Evolutionary conservation across 2,113 vertebrate species (phyloP), one percentile per base, ranked within the genome.

Genomic region (mouse (Mus musculus)): DNA sequence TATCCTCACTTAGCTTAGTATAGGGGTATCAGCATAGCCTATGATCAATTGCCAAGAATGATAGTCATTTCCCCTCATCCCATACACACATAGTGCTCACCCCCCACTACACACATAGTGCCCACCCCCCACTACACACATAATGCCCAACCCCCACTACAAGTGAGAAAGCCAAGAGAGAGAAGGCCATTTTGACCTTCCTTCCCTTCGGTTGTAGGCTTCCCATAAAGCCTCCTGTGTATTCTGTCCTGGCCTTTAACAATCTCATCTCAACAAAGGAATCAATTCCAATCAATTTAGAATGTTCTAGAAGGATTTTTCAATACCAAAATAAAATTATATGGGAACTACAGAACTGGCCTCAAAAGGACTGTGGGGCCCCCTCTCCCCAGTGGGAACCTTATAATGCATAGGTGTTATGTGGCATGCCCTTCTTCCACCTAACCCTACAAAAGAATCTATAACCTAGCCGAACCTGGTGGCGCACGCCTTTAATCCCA

Each of bases 291-390:
- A 54, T 13, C 7, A 52, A 39, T 92, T 75, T 75, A 46, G 90
- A 95, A 92, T 78, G 59, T 75, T 93, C 86, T 52, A 69, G 90
- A 94, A 95, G 81, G 52, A 82, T 71, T 76, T 76, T 69, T 89
- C 42, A 90, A 61, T 11, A 42, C 73, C 63, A 63, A 26, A 14
- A 42, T 63, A 88, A 91, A 69, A 36, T 42, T 49, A 72, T 20
- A 73, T 52, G 17, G 12, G 30, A 72, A 75, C 63, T 78, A 33
- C 17, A 76, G 33, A 63, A 77, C 85, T 39, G 54, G 17, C 77
- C 69, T 86, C 63, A 65, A 33, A 71, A 91, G 63, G 16, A 56
- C 14, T 5, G 1, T 28, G n/a, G 67, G 61, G 7, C 2, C 28
- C 30, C 36, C 42, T 67, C 1, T 76, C 30, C n/a, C 59, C 39